A percentile compares a stretch with the other conserved stretches of the same genome.
Conservation (phyloP, 2,888 invertebrate genomes). For the Drosophila cognata region DNA sequence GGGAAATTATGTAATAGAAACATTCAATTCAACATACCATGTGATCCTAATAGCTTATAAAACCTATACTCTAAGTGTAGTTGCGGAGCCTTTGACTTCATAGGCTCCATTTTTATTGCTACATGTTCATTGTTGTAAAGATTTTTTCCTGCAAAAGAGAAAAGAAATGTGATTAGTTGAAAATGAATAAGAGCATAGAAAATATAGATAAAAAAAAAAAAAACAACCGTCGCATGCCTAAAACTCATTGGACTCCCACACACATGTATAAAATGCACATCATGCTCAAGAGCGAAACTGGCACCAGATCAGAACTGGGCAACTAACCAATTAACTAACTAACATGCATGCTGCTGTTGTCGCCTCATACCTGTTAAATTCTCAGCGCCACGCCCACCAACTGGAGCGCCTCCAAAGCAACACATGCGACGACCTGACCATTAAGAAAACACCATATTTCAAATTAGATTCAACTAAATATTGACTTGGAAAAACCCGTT, state of each 20-base stretch:
- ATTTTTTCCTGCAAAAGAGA: slow-evolving; percentile 94
- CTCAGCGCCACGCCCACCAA: slow-evolving; percentile 67
- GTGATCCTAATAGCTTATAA: slow-evolving; percentile 99
- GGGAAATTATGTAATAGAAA: slow-evolving; percentile 19
- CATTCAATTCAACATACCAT: slow-evolving; percentile 89
- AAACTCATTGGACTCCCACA: slow-evolving; percentile 31
- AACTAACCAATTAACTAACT: slow-evolving; percentile 20
- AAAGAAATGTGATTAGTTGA: slow-evolving; percentile 1
- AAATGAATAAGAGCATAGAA: neutral
- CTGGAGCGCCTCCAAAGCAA: slow-evolving; percentile 73
- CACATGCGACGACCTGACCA: slow-evolving; percentile 83
- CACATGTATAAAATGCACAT: slow-evolving; percentile 12
- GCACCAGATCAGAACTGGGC: neutral
- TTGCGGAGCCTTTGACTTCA: slow-evolving; percentile 99
- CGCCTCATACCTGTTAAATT: slow-evolving; percentile 56
- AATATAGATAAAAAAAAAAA: slow-evolving; percentile 4
- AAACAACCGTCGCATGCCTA: slow-evolving; percentile 41
- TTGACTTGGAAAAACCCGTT: neutral
- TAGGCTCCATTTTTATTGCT: slow-evolving; percentile 99
- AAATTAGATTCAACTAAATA: neutral
- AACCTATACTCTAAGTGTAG: slow-evolving; percentile 99
- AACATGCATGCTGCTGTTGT: slow-evolving; percentile 53
- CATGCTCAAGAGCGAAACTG: slow-evolving; percentile 51
- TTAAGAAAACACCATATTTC: slow-evolving; percentile 28
- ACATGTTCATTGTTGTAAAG: slow-evolving; percentile 99